Percentiles rank a stretch among this genome's conserved stretches.
These are phyloP conservation scores for Zaprionus gabonicus DNA, from an alignment of 1,140 invertebrate species.

Conservation along the genomic window DNA sequence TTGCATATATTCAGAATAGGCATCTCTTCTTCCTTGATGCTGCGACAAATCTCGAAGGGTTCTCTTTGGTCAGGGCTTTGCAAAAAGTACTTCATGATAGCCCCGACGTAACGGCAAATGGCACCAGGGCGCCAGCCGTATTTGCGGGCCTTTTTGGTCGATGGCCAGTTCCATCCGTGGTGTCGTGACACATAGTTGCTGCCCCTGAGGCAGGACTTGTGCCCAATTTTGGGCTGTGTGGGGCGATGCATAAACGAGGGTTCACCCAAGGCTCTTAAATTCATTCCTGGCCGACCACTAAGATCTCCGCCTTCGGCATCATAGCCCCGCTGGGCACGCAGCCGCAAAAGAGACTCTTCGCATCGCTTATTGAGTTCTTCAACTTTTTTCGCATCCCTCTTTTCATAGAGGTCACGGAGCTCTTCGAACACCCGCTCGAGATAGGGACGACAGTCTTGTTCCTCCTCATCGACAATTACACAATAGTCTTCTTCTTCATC, in stretches of 20 bases:
- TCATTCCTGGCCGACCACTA: background rate
- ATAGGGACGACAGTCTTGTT: constrained; percentile 56
- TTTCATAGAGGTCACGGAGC: constrained; percentile 56
- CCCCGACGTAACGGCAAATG: constrained; percentile 53
- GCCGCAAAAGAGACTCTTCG: background rate
- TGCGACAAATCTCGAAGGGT: constrained; percentile 32
- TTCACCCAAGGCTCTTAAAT: background rate
- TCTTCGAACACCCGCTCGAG: constrained; percentile 63
- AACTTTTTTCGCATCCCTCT: constrained; percentile 43
- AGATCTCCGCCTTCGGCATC: background rate
- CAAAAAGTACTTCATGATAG: constrained; percentile 76
- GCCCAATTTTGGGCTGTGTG: constrained; percentile 36
- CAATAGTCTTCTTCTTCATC: constrained; percentile 61
- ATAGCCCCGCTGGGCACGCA: background rate
- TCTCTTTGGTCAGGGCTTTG: constrained; percentile 18
- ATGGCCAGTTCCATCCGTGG: constrained; percentile 76
- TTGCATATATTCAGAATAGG: constrained; percentile 71
- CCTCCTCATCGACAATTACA: constrained; percentile 29
- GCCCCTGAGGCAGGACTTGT: constrained; percentile 54
- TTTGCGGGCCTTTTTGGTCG: constrained; percentile 38
- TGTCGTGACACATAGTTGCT: constrained; percentile 41
- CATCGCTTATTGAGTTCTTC: constrained; percentile 12
- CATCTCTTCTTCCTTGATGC: background rate
- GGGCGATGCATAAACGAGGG: constrained; percentile 17
- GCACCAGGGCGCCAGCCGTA: constrained; percentile 74